A percentile compares a stretch with the other conserved stretches of the same genome.
Conservation (phyloP, 2,888 invertebrate genomes). For the Tipula lateralis region DNA sequence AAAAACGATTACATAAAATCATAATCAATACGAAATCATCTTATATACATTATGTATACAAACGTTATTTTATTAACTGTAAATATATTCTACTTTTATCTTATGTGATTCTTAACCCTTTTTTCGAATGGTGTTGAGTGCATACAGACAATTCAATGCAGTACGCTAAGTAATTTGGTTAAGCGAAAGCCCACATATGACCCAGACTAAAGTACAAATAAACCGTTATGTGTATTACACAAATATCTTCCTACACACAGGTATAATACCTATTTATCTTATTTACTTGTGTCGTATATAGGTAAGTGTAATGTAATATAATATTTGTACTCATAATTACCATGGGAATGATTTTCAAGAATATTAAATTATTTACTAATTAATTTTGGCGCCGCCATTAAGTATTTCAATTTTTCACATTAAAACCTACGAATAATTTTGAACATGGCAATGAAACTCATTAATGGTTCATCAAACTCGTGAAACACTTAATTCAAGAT, state of each 20-base stretch:
- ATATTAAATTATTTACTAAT: not conserved
- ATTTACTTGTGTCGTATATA: too few relatives aligned
- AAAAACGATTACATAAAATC: not conserved
- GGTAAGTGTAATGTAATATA: not conserved
- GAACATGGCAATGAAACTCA: not conserved
- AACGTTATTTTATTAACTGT: conserved; percentile 19
- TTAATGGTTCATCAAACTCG: not conserved
- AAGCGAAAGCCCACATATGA: not conserved
- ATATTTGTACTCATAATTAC: not conserved
- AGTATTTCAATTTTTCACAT: too few relatives aligned
- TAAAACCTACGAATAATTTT: not conserved
- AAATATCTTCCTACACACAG: not conserved
- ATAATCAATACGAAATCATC: not conserved
- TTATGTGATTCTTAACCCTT: not conserved
- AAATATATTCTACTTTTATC: not conserved
- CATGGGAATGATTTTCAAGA: not conserved
- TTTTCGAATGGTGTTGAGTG: not conserved
- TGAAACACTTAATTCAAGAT: not conserved
- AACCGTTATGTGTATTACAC: not conserved
- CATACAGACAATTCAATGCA: not conserved
- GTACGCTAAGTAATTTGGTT: not conserved
- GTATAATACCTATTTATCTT: too few relatives aligned
- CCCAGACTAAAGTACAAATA: not conserved
- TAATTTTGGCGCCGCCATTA: not conserved
- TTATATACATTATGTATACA: not conserved